These are phyloP conservation scores for Tromatobia lineatoria DNA, from an alignment of 2,888 invertebrate genomes.

Conservation along the genomic window DNA sequence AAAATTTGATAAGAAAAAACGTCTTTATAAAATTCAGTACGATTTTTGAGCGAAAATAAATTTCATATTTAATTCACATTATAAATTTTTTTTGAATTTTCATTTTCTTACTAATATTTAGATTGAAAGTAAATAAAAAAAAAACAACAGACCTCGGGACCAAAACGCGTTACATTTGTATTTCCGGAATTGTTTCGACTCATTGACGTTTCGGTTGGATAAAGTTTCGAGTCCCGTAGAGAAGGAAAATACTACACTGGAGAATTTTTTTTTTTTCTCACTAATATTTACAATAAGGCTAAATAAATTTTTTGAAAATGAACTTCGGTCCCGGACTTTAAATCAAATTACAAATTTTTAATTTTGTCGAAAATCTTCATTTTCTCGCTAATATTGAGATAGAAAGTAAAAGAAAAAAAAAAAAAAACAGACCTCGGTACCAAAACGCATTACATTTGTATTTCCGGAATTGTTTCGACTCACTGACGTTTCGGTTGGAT, in stretches of 20 bases:
- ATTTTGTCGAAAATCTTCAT: neutral
- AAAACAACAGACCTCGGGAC: neutral
- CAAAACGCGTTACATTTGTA: constrained; percentile 57
- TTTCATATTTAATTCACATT: no score
- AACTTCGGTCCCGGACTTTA: no score
- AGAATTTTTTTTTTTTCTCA: no score
- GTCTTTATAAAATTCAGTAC: no score
- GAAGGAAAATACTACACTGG: constrained; percentile 51
- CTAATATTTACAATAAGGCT: no score
- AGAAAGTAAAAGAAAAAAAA: no score
- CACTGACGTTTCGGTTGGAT: constrained; percentile 41
- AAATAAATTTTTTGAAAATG: no score
- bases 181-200: constrained; percentile 54
- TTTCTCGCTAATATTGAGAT: no score
- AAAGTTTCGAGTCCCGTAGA: constrained; percentile 63
- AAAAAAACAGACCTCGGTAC: neutral
- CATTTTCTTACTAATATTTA: neutral
- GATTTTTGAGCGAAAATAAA: no score
- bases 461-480: constrained; percentile 54
- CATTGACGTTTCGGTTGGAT: constrained; percentile 41
- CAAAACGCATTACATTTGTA: constrained; percentile 57
- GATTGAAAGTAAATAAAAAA: no score
- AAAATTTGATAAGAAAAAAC: no score
- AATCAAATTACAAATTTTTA: no score
- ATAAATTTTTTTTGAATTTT: neutral